Base-by-base conservation (phyloP, 2,113 vertebrate species). In the Sitta europaea region DNA sequence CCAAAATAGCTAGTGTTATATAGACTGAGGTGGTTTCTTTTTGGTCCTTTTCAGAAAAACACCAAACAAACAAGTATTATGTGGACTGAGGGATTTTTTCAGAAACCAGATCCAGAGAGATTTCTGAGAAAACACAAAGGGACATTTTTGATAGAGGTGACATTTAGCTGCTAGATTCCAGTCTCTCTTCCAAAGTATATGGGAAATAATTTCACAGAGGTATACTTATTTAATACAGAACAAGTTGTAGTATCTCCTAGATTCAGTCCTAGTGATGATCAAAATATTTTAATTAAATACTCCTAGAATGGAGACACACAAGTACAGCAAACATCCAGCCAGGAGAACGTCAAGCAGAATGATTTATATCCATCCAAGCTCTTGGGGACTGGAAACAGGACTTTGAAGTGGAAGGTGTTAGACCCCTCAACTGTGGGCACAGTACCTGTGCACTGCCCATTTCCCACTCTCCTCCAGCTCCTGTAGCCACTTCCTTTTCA, bases 351-450 rank as follows among this genome's bases (percentile, higher is more conserved):
- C 48, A 78, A 12, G 13, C 35, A 81, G 35, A 22, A 67, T 25
- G 28, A 71, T 78, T 81, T 73, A 20, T 11, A 24, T 8, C 38
- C 36, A 57, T 43, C 55, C 71, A 74, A 78, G 43, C 35, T 50
- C 8, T 13, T 0, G 2, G 9, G 21, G 12, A 29, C 22, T 29
- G 38, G 16, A 61, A 78, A 36, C 5, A 36, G n/a, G 42, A 38
- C 11, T 21, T 42, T 14, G 9, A 62, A 33, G 25, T 14, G 33
- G 42, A 45, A 77, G 16, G 19, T 12, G 0, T 24, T 25, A 45
- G 29, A 47, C 8, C 27, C 6, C 28, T 29, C 40, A 29, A 0
- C 19, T 19, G 7, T 2, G 0, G 72, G 4, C 31, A 6, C 3
- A 10, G 13, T 9, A 22, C 63, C 25, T 14, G 2, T 7, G 31